These are phyloP conservation scores for Ginglymostoma cirratum DNA, from an alignment of 2,113 vertebrate species.

Conservation along the genomic window DNA sequence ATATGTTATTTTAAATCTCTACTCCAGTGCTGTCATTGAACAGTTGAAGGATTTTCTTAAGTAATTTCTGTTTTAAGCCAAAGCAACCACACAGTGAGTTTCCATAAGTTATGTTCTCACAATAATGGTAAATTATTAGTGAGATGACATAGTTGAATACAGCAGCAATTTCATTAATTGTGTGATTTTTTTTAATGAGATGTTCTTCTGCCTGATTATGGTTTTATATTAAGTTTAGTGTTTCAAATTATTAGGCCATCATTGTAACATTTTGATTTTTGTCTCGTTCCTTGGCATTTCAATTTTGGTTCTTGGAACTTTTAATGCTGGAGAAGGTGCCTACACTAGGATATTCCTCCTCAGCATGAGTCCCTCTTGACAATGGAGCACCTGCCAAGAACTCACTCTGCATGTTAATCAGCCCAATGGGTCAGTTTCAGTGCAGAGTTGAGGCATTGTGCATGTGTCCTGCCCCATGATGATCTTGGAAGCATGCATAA, in stretches of 20 bases:
- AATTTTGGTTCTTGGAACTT: background rate
- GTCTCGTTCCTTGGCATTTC: background rate
- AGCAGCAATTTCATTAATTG: background rate
- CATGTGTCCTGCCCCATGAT: background rate
- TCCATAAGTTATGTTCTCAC: background rate
- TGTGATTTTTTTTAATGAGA: background rate
- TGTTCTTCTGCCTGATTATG: background rate
- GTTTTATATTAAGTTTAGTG: background rate
- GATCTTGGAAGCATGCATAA: background rate
- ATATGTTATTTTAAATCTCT: no score
- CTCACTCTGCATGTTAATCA: background rate
- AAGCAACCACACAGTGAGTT: background rate
- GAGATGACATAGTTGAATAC: background rate
- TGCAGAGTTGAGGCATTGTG: background rate
- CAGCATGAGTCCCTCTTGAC: background rate
- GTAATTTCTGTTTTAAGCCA: background rate
- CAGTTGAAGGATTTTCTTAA: background rate
- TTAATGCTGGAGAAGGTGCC: background rate
- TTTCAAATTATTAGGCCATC: background rate
- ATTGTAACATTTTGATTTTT: background rate
- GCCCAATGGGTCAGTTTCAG: background rate
- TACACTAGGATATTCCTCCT: background rate
- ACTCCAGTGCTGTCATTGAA: background rate
- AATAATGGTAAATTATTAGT: background rate
- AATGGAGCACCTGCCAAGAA: background rate